A percentile compares a stretch with the other conserved stretches of the same genome.
These are phyloP conservation scores for Oegoconia quadripuncta DNA, from an alignment of 2,888 invertebrate species.

Conservation along the genomic window DNA sequence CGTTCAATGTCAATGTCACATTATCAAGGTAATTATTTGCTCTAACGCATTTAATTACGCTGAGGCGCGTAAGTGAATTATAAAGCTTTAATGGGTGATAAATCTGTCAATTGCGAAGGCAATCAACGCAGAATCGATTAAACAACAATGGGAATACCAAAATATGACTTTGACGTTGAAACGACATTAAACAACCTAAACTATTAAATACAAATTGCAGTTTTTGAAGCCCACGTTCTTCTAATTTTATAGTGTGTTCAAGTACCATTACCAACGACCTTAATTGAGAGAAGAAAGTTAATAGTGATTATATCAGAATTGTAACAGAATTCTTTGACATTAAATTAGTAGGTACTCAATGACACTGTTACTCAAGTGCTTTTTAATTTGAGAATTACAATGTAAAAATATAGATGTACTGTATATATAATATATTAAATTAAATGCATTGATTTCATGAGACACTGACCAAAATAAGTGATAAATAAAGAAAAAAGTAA, in stretches of 20 bases:
- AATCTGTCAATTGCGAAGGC: neutral
- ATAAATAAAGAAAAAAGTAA: conserved; percentile 43
- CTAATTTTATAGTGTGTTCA: conserved; percentile 17
- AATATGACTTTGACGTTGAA: conserved; percentile 59
- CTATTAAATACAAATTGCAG: conserved; percentile 26
- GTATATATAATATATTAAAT: conserved; percentile 11
- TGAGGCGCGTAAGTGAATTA: neutral
- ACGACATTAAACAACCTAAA: conserved; percentile 35
- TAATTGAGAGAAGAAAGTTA: conserved; percentile 41
- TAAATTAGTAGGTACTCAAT: conserved; percentile 37
- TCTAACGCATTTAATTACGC: neutral
- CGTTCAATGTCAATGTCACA: conserved; percentile 84
- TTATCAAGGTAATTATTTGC: conserved; percentile 18
- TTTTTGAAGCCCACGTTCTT: conserved; percentile 48
- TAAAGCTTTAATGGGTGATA: neutral
- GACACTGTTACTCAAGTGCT: conserved; percentile 42
- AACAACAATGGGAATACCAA: conserved; percentile 25
- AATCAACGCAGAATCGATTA: neutral
- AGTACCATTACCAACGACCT: conserved; percentile 46
- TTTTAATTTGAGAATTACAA: conserved; percentile 14
- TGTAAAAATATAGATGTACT: conserved; percentile 23
- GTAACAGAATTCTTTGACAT: conserved; percentile 28
- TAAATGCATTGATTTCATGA: conserved; percentile 35
- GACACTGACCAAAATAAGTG: conserved; percentile 51
- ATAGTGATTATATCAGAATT: conserved; percentile 22